Evolutionary conservation across 1,140 invertebrate species (phyloP), one percentile per base, ranked within the genome.

Genomic region (Tenebrio molitor): DNA sequence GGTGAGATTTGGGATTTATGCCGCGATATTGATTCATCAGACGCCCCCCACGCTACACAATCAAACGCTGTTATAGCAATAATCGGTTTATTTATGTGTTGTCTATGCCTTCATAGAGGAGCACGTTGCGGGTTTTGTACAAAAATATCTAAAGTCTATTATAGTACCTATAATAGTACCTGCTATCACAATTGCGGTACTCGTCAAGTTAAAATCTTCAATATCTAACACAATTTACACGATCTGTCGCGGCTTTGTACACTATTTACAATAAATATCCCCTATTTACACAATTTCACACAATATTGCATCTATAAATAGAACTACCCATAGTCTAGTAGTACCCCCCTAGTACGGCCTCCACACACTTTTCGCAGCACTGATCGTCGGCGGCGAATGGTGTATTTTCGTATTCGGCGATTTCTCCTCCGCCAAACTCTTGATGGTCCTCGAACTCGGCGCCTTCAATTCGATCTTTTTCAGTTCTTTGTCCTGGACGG

Each of bases 361-460:
- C 92, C 92, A 93, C 7, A 93, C 91, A 10, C 88, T 86, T 84
- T 92, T 91, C 12, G 88, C 85, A 14, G 84, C 82, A 17, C 85
- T 84, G 76, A 87, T 83, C 2, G 87, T 78, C 23, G 86, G 86
- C 62, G 87, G 83, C 14, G 79, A 74, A n/a, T 21, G 16, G 2
- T 85, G 82, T 33, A 91, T 84, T 77, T 89, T 91, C 0, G 90
- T 91, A 7, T 88, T 78, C 0, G 84, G 80, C 62, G 81, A 84
- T 34, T 83, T 89, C 0, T 84, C 83, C 17, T 66, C 64, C 12
- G 19, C 23, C 77, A 4, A 82, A 66, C 44, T 80, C 77, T 70
- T 85, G 36, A 82, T 25, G 84, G 80, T 4, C 83, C 84, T 73
- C 83, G 86, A 68, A 85, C 78, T 53, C 81, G 89, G 87, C 0